Evolutionary conservation across 1,140 invertebrate species (phyloP), one percentile per base, ranked within the genome.

Genomic region (Chironomus striatipennis): DNA sequence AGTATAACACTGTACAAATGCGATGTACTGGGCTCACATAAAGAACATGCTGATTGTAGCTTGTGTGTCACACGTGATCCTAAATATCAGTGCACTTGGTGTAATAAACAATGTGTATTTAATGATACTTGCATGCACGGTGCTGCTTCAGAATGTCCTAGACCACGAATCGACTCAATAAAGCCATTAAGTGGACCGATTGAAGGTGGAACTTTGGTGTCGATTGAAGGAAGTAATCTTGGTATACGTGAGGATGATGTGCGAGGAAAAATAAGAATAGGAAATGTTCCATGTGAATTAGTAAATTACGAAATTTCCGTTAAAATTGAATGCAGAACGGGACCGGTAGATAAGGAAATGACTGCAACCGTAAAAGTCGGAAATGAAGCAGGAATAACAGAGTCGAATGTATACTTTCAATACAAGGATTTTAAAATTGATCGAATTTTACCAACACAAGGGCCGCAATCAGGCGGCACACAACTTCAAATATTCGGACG

Each of bases 161-260:
- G 92, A 79, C 96, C 96, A 17, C 85, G 94, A 77, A 98, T 98
- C 79, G 94, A 97, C 83, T 93, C 96, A 89, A 97, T 99, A 77
- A 93, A 92, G 82, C 97, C 97, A 0, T 80, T 95, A 21, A 95
- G 92, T 81, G 97, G 97, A 12, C 98, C 97, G 9, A 89, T 96
- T 73, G 94, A 98, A 86, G 97, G 97, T 34, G 97, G 97, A 1
- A 99, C 98, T 20, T 82, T 95, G 43, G 89, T 99, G 0, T 98
- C 95, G 7, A 98, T 99, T 75, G 91, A 94, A 85, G 98, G 98
- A 7, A 93, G 94, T 79, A 98, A 99, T 85, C 87, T 99, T 24
- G 97, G 97, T 0, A 87, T 97, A 73, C 90, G 90, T 76, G 89
- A 93, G 78, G 90, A 92, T 79, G 97, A 99, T 83, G 94, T 99